Conservation (phyloP, 2,888 invertebrate species). For the Calliphora vomitoria region DNA sequence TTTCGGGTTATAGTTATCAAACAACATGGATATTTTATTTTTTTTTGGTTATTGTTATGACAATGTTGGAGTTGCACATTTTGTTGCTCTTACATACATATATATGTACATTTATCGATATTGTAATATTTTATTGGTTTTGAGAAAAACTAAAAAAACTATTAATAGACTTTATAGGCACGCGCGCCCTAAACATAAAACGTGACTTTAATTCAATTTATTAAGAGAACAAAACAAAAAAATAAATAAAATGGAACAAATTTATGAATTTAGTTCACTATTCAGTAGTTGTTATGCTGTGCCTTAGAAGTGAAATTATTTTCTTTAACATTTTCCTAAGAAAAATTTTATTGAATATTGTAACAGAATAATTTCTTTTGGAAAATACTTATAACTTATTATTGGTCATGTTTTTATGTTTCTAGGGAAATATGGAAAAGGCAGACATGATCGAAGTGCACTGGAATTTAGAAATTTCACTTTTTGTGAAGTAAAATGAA, state of each 20-base stretch:
- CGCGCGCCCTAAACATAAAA: slow-evolving; percentile 75
- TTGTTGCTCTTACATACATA: slow-evolving; percentile 34
- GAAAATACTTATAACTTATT: slow-evolving; percentile 4
- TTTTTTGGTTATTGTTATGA: slow-evolving; percentile 51
- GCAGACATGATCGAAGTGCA: background rate
- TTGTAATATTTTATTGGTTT: slow-evolving; percentile 44
- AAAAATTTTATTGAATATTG: slow-evolving; percentile 6
- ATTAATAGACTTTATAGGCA: slow-evolving; percentile 63
- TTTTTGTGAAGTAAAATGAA: background rate
- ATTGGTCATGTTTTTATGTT: slow-evolving; percentile 9
- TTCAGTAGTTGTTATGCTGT: background rate
- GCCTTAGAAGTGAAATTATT: slow-evolving; percentile 18
- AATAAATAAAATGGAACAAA: background rate
- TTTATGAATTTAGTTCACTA: slow-evolving; percentile 38
- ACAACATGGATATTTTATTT: slow-evolving; percentile 50
- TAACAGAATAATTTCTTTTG: slow-evolving; percentile 4
- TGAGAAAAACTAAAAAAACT: slow-evolving; percentile 20
- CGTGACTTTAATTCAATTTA: slow-evolving; percentile 74
- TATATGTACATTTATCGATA: slow-evolving; percentile 28
- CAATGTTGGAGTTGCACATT: slow-evolving; percentile 59
- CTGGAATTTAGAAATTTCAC: background rate
- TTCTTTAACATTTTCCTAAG: slow-evolving; percentile 10
- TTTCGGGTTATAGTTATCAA: slow-evolving; percentile 23
- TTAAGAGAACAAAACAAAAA: background rate
- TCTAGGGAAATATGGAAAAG: background rate